These are phyloP conservation scores for Anguilla anguilla DNA, from an alignment of 2,797 vertebrate genomes.

Conservation along the genomic window DNA sequence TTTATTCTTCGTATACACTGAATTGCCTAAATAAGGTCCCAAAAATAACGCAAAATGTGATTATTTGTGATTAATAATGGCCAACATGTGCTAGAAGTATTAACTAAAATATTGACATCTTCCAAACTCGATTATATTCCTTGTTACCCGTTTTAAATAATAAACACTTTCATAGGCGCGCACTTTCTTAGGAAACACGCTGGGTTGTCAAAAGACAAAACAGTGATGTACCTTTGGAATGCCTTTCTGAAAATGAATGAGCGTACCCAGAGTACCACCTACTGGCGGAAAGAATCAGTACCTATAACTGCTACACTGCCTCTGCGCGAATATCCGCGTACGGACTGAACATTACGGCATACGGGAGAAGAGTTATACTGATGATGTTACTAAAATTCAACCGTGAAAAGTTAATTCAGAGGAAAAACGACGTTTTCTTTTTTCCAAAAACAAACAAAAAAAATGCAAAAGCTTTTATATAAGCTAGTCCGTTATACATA, in stretches of 20 bases:
- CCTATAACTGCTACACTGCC: not conserved
- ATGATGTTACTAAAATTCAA: not conserved
- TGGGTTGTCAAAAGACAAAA: not conserved
- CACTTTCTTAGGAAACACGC: not conserved
- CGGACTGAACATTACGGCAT: not conserved
- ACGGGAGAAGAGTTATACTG: not conserved
- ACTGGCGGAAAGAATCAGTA: slow-evolving; percentile 14
- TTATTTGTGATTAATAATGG: not conserved
- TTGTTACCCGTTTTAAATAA: not conserved
- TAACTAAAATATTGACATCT: not conserved
- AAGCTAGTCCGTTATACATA: not conserved
- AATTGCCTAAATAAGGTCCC: not conserved
- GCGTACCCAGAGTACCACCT: slow-evolving; percentile 48
- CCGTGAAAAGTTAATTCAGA: slow-evolving; percentile 7
- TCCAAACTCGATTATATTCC: not conserved
- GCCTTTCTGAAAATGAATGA: not conserved
- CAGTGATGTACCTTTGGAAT: not conserved
- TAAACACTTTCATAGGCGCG: not conserved
- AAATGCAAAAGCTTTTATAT: not conserved
- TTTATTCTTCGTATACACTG: not conserved
- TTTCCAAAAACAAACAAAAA: not conserved
- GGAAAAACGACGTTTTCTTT: not conserved
- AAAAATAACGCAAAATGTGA: not conserved
- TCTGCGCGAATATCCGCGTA: not conserved
- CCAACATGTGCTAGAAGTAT: not conserved